phyloP scores from a whole-genome alignment of 2,888 invertebrate species.

The Ashinkailepas kermadecensis region DNA sequence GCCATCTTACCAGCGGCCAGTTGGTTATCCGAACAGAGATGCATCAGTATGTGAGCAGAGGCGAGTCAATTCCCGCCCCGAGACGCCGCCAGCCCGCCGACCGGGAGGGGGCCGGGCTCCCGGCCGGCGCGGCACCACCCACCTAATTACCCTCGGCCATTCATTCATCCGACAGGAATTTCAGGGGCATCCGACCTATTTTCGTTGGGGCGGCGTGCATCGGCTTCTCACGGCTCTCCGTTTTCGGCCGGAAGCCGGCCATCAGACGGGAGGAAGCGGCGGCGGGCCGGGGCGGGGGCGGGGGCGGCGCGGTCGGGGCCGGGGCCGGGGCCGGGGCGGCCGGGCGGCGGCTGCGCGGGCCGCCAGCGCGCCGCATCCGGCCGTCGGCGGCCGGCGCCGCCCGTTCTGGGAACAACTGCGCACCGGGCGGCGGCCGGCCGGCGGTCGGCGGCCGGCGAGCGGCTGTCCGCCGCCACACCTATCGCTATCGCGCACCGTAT shows the following conservation, averaged over 20 bases:
- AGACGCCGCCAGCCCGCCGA: no score
- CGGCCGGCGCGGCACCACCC: not conserved
- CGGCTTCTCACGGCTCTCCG: conserved; percentile 19
- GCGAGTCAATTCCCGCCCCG: no score
- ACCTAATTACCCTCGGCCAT: not conserved
- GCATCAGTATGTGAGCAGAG: no score
- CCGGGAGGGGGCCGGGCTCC: no score
- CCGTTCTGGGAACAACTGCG: conserved; percentile 11
- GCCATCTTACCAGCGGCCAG: no score
- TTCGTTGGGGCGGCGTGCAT: not conserved
- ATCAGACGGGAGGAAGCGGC: conserved; percentile 6
- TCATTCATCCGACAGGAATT: conserved; percentile 3
- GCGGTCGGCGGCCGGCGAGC: not conserved
- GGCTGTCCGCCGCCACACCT: not conserved
- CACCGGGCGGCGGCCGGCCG: not conserved
- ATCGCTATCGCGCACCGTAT: conserved; percentile 10
- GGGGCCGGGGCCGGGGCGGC: not conserved
- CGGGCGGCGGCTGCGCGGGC: not conserved
- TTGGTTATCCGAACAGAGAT: no score
- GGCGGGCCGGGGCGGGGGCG: not conserved
- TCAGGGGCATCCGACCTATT: conserved; percentile 21
- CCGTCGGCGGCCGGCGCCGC: not conserved
- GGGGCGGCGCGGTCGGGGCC: not conserved
- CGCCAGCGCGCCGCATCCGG: not conserved
- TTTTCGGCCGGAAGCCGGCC: not conserved